phyloP scores from a whole-genome alignment of 2,888 invertebrate species.

The Leptodirus hochenwartii region DNA sequence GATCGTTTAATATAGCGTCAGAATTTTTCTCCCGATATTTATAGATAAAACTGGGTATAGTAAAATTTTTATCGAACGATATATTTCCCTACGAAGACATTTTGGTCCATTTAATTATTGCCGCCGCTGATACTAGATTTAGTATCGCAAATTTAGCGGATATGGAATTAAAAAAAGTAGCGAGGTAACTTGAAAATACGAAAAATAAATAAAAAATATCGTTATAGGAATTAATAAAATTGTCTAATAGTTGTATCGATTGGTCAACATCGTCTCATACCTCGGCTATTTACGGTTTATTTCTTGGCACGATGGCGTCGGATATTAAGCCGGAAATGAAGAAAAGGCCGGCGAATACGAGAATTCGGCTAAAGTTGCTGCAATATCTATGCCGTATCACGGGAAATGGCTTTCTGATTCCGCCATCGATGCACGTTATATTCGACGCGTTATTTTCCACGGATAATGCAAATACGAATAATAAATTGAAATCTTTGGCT shows the following conservation, averaged over 20 bases:
- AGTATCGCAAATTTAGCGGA: slow-evolving; percentile 79
- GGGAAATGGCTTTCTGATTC: slow-evolving; percentile 51
- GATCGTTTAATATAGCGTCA: too few relatives aligned
- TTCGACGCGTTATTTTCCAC: slow-evolving; percentile 76
- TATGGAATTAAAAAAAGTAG: slow-evolving; percentile 62
- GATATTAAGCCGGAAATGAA: slow-evolving; percentile 43
- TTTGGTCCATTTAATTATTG: slow-evolving; percentile 61
- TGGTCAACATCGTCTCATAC: slow-evolving; percentile 55
- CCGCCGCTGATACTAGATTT: slow-evolving; percentile 75
- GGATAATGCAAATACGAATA: slow-evolving; percentile 68
- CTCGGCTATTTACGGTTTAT: slow-evolving; percentile 60
- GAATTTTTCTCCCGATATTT: too few relatives aligned
- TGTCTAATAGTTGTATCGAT: slow-evolving; percentile 46
- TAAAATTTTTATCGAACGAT: slow-evolving; percentile 66
- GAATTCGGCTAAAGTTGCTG: slow-evolving; percentile 69
- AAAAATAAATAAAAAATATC: neutral
- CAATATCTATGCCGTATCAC: slow-evolving; percentile 62
- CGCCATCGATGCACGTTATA: slow-evolving; percentile 69
- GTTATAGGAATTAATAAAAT: slow-evolving; percentile 1
- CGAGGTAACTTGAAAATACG: slow-evolving; percentile 32
- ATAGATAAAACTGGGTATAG: slow-evolving; percentile 54
- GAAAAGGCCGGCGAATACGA: slow-evolving; percentile 60
- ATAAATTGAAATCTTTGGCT: slow-evolving; percentile 62
- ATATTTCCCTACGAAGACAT: slow-evolving; percentile 58
- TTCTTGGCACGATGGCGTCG: slow-evolving; percentile 46